phyloP scores from a whole-genome alignment of 2,888 invertebrate genomes.

The Chrysolina americana region DNA sequence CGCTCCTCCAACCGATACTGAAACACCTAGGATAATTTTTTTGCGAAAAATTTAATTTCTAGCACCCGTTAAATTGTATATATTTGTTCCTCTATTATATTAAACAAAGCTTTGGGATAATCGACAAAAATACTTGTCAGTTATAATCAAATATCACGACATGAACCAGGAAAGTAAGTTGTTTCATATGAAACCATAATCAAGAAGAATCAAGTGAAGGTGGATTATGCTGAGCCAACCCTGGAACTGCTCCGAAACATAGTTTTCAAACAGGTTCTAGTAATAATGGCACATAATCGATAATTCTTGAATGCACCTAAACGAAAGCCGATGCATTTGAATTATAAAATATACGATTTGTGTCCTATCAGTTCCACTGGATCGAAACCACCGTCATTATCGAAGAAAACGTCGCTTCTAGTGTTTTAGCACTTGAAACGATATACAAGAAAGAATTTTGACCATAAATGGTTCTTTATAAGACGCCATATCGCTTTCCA shows the following conservation, averaged over 20 bases:
- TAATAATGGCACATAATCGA: neutral
- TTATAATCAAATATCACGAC: no score
- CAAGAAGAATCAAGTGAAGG: no score
- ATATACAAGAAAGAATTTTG: neutral
- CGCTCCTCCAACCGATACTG: no score
- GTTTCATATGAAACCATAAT: no score
- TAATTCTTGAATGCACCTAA: neutral
- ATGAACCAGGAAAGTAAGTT: no score
- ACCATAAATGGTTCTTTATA: slow-evolving; percentile 13
- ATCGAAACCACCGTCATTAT: slow-evolving; percentile 10
- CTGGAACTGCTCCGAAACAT: neutral
- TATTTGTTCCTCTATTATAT: no score
- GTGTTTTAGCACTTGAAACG: neutral
- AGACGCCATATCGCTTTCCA: neutral
- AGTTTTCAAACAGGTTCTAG: neutral
- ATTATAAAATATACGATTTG: neutral
- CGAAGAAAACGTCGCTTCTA: slow-evolving; percentile 1
- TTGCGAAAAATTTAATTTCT: no score
- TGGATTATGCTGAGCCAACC: neutral
- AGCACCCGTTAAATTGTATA: no score
- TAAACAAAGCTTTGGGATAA: no score
- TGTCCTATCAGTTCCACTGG: slow-evolving; percentile 2
- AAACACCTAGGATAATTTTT: no score
- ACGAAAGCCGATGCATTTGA: neutral
- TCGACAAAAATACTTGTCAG: no score